phyloP scores from a whole-genome alignment of 2,888 invertebrate species.

The Schizaphis graminum region DNA sequence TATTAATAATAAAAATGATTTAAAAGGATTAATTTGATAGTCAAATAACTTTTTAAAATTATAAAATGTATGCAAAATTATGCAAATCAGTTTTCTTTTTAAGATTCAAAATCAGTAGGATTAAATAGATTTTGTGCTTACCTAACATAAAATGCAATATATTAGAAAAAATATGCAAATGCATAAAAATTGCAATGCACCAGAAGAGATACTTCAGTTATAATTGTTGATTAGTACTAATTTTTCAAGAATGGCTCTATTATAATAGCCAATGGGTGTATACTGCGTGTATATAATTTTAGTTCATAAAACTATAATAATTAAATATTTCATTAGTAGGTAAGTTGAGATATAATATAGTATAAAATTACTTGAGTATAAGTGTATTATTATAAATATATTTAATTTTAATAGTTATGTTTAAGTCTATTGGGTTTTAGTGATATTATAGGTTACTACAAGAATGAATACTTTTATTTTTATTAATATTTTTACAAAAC shows the following conservation, averaged over 20 bases:
- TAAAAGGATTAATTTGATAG: not conserved
- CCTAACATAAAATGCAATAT: not conserved
- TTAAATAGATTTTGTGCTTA: not conserved
- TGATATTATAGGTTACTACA: not conserved
- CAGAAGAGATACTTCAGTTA: not conserved
- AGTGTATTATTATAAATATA: not conserved
- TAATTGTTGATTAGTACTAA: not conserved
- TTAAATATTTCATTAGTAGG: not conserved
- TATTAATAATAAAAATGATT: not conserved
- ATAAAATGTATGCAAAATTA: not conserved
- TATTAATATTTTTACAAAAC: not conserved
- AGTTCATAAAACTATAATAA: not conserved
- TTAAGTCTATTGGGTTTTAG: not conserved
- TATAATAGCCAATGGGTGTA: not conserved
- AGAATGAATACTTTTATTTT: not conserved
- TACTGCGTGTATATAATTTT: not conserved
- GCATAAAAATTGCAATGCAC: not conserved
- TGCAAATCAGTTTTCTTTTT: not conserved
- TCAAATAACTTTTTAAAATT: not conserved
- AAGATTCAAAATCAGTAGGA: not conserved
- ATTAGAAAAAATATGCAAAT: slow-evolving; percentile 12
- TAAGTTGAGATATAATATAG: not conserved
- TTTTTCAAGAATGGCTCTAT: not conserved
- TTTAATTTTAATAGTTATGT: not conserved
- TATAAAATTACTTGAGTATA: not conserved